phyloP scores from a whole-genome alignment of 2,797 vertebrate species.

The Sus cebifrons region DNA sequence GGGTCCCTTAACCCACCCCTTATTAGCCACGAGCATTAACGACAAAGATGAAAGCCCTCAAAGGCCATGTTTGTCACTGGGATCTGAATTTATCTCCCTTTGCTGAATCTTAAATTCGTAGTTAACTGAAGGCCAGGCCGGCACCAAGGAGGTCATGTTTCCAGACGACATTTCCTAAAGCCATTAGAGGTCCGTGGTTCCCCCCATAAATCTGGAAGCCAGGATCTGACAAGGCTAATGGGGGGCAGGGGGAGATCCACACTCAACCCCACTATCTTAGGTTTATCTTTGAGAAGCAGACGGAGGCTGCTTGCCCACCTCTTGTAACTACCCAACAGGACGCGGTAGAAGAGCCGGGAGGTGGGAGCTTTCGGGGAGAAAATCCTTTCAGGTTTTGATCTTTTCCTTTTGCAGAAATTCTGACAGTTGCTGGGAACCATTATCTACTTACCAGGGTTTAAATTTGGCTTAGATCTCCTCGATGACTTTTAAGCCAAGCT shows the following conservation, averaged over 20 bases:
- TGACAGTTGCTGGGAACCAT: slow-evolving; percentile 73
- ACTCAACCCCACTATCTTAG: slow-evolving; percentile 25
- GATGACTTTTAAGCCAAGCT: slow-evolving; percentile 65
- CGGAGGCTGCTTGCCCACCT: neutral
- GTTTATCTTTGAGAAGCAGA: slow-evolving; percentile 72
- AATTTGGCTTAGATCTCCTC: slow-evolving; percentile 60
- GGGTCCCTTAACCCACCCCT: slow-evolving; percentile 42
- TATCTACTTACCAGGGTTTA: slow-evolving; percentile 77
- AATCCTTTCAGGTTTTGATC: slow-evolving; percentile 86
- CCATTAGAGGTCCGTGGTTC: slow-evolving; percentile 38
- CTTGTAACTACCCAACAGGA: slow-evolving; percentile 69
- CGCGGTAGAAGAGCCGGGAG: slow-evolving; percentile 81
- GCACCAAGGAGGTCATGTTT: slow-evolving; percentile 67
- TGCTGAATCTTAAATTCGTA: slow-evolving; percentile 65
- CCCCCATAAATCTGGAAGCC: slow-evolving; percentile 60
- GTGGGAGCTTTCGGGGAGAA: neutral
- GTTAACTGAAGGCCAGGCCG: slow-evolving; percentile 50
- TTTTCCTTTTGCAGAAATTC: slow-evolving; percentile 74
- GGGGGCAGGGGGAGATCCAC: neutral
- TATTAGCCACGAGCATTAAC: slow-evolving; percentile 65
- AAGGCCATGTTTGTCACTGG: slow-evolving; percentile 59
- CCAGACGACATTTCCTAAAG: slow-evolving; percentile 62
- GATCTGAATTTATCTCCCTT: slow-evolving; percentile 67
- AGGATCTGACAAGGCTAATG: neutral
- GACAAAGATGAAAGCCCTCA: slow-evolving; percentile 66